Evolutionary conservation across 2,888 invertebrate genomes (phyloP).

Genomic region (Diarsia dahlii): DNA sequence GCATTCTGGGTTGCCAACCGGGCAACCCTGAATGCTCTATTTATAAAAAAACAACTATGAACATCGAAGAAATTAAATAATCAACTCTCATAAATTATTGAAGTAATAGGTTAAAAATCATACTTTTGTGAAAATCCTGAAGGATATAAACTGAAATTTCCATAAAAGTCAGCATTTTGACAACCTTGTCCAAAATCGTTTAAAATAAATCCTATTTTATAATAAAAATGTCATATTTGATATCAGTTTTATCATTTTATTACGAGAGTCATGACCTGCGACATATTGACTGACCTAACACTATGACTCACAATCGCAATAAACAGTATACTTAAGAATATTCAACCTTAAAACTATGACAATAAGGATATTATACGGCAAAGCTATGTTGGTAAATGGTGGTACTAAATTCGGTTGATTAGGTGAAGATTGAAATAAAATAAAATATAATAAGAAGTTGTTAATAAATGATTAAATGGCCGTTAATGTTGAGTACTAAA

Average conservation of each 20-base stretch:
- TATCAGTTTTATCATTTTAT: conserved; percentile 58
- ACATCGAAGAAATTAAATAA: neutral
- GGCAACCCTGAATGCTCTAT: neutral
- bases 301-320: conserved; percentile 53
- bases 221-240: conserved; percentile 38
- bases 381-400: neutral
- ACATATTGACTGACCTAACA: conserved; percentile 56
- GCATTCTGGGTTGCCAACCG: neutral
- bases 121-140: neutral
- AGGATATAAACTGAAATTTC: neutral
- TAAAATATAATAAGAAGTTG: too few relatives aligned
- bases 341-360: neutral
- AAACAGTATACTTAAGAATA: neutral
- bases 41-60: neutral
- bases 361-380: conserved; percentile 4
- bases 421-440: conserved; percentile 15
- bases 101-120: too few relatives aligned
- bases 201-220: neutral
- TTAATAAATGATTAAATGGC: conserved; percentile 26
- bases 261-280: conserved; percentile 70
- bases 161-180: neutral
- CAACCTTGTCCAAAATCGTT: neutral
- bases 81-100: too few relatives aligned
- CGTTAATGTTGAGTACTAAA: conserved; percentile 17
- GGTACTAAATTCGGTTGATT: neutral